Evolutionary conservation across 2,888 invertebrate species (phyloP), one percentile per base, ranked within the genome.

Genomic region (Malthinus flaveolus): DNA sequence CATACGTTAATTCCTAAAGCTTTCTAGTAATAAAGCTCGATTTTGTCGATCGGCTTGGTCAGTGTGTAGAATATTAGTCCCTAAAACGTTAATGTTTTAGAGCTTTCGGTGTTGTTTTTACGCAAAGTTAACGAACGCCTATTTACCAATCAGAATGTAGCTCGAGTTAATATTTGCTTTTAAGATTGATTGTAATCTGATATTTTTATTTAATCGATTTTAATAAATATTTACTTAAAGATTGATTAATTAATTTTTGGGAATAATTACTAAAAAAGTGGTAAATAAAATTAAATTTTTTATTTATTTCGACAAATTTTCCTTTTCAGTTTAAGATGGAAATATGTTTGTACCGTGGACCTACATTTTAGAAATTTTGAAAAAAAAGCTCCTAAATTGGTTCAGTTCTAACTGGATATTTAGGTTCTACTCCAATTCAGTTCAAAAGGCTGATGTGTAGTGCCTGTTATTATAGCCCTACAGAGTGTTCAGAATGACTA

Each of bases 131-230:
- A 58, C 49, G 58, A 50, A 61, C 58, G 57, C 61, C 58, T 56
- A 36, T 59, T 49, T 49, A 46, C 62, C 62, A 62, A 62, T 62
- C 39, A 45, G 49, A 42, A 9, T 9, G 1, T 34, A 34, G 52
- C 59, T 49, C 56, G 39, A 59, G 59, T 56, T 59, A 62, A 62
- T 62, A 62, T 62, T 62, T 34, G 49, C 31, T 34, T 56, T 46
- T 12, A 49, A 48, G 52, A 62, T 62, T 62, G 62, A 62, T 62
- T 59, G 62, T 46, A 62, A 59, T 45, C 44, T 58, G 56, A 62
- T 62, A 55, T 59, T 35, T 33, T 47, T 42, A 15, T 9, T 42
- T 42, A 23, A 42, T 42, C 23, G 39, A 42, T 23, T 23, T 23
- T 23, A 23, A 3, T 23, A 23, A 23, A 23, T 23, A 23, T 23